Conservation (phyloP, 2,797 vertebrate species). For the Neosalanx taihuensis region DNA sequence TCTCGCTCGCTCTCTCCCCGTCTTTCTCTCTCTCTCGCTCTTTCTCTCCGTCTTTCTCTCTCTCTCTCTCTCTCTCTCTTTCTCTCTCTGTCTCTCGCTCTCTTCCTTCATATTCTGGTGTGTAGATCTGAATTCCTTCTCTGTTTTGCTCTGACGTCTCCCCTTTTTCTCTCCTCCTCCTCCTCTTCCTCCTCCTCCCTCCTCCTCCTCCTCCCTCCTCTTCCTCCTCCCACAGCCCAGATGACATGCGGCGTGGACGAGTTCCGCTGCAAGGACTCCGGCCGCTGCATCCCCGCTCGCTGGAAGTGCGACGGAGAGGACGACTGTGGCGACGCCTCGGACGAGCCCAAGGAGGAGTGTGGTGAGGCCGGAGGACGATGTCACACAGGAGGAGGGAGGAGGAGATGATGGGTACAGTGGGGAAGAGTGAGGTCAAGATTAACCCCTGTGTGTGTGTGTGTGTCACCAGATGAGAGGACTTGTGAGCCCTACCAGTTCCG, state of each 20-base stretch:
- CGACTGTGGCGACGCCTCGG: conserved; percentile 90
- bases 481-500: conserved; percentile 99
- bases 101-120: neutral
- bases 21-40: no score
- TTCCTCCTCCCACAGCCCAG: conserved; percentile 75
- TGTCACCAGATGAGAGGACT: conserved; percentile 85
- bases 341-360: conserved; percentile 96
- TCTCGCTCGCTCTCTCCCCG: no score
- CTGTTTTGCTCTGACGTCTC: no score
- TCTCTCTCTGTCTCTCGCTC: no score
- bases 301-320: conserved; percentile 98
- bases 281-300: conserved; percentile 91
- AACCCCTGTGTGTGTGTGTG: neutral
- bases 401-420: neutral
- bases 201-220: neutral
- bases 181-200: neutral
- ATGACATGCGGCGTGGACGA: conserved; percentile 96
- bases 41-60: no score
- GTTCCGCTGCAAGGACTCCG: conserved; percentile 95
- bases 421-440: no score
- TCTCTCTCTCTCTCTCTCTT: no score
- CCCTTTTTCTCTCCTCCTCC: no score
- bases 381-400: neutral
- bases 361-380: conserved; percentile 67
- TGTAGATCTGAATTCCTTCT: no score